Percentiles rank a stretch among this genome's conserved stretches.
Evolutionary conservation across 2,888 invertebrate genomes (phyloP).

Genomic region (Acleris cristana): DNA sequence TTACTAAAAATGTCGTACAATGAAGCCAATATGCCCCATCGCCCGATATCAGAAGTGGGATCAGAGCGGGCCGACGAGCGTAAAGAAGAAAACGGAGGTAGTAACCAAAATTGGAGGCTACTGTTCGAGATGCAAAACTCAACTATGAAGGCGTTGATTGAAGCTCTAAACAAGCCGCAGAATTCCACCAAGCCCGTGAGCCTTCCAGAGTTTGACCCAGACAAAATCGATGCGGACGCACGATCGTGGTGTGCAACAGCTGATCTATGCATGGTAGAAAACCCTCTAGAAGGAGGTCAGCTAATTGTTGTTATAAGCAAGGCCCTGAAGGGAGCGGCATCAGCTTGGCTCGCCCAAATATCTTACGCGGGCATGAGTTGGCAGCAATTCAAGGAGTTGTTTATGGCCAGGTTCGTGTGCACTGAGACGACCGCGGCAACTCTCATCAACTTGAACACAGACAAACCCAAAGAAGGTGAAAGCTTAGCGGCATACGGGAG

Average conservation of each 20-base stretch:
- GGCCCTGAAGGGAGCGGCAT: conserved; percentile 11
- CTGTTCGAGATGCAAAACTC: too few species aligned
- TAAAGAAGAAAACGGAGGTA: too few species aligned
- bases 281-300: neutral
- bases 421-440: neutral
- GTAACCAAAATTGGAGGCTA: too few species aligned
- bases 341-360: conserved; percentile 11
- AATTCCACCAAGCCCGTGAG: neutral
- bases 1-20: too few species aligned
- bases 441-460: neutral
- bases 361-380: conserved; percentile 6
- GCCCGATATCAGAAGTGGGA: too few species aligned
- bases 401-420: conserved; percentile 1
- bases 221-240: neutral
- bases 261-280: neutral
- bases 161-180: neutral
- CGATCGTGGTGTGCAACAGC: conserved; percentile 7
- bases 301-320: conserved; percentile 2
- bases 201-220: conserved; percentile 5
- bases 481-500: conserved; percentile 3
- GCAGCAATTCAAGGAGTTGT: neutral
- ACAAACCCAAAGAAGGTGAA: conserved; percentile 10
- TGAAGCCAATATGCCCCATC: too few species aligned
- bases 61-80: too few species aligned
- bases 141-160: too few species aligned